Base-by-base conservation (phyloP, 2,797 vertebrate genomes). In the Acanthurus leucopareius region DNA sequence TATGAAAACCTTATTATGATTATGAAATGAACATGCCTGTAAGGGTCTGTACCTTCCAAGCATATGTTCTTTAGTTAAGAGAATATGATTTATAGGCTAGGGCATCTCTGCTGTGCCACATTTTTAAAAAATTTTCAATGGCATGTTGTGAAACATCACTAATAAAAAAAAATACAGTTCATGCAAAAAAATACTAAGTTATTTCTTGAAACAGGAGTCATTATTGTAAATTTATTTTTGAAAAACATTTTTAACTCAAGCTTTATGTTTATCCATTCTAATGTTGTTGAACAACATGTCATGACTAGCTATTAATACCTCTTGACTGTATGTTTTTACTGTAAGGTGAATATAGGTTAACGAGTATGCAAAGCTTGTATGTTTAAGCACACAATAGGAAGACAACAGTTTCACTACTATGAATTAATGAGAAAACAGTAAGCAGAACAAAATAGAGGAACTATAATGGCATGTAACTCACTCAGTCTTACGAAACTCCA, bases 361-460 rank as follows among this genome's bases (percentile, higher is more conserved):
- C 49, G 22, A 42, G 22, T 58, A 52, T 62, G 38, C 22, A 77
- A 77, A 22, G 19, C 45, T 47, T 35, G n/a, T 69, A 73, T 69
- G 59, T 64, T 69, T 74, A 62, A 65, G 74, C 58, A 70, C 73
- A 92, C 77, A 86, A 75, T 78, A 74, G 76, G 78, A 85, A 75
- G 76, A 81, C 77, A 89, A 90, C 84, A 86, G 90, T 93, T 94
- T 91, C 90, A 92, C 92, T 93, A 92, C 88, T 89, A 94, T 92
- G 89, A 87, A 91, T 94, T 93, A 92, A 91, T 89, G 88, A 91
- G 83, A 92, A 87, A 88, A 92, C 65, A 9, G 73, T 93, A 94
- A 93, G 91, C 88, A 92, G 91, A 93, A 94, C 90, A 91, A 93
- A 92, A 94, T 93, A 90, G 94, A 94, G 94, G 94, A 95, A 95